Evolutionary conservation across 1,140 invertebrate genomes (phyloP).

Genomic region (Helicorthomorpha holstii): DNA sequence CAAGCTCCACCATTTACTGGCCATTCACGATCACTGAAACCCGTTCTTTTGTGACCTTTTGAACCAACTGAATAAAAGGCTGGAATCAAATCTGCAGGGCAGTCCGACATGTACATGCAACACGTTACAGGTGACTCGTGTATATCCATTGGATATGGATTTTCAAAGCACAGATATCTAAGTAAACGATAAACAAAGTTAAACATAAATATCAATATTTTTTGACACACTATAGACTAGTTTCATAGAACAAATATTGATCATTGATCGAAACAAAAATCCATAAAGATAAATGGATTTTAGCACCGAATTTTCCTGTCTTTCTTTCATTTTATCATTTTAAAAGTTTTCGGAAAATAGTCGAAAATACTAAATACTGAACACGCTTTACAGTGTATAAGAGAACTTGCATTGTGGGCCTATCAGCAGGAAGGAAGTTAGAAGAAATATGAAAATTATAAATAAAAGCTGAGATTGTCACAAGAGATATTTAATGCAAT

Average conservation of each 20-base stretch:
- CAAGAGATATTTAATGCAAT: no score
- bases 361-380: no score
- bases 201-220: no score
- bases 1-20: constrained; percentile 88
- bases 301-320: background rate
- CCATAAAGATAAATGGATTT: no score
- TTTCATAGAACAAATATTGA: constrained; percentile 10
- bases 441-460: background rate
- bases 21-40: constrained; percentile 90
- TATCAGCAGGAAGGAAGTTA: background rate
- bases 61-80: constrained; percentile 79
- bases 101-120: constrained; percentile 91
- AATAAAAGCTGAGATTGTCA: no score
- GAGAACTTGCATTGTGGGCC: no score
- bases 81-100: constrained; percentile 88
- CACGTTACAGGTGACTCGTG: constrained; percentile 94
- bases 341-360: no score
- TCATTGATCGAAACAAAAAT: background rate
- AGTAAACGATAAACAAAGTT: constrained; percentile 2
- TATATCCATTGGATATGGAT: constrained; percentile 98
- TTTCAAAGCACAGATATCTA: constrained; percentile 92
- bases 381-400: no score
- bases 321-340: background rate
- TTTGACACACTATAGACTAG: no score
- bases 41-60: constrained; percentile 47